Percentiles rank a stretch among this genome's conserved stretches.
phyloP scores from a whole-genome alignment of 2,888 invertebrate species.

The Asteroscopus sphinx region DNA sequence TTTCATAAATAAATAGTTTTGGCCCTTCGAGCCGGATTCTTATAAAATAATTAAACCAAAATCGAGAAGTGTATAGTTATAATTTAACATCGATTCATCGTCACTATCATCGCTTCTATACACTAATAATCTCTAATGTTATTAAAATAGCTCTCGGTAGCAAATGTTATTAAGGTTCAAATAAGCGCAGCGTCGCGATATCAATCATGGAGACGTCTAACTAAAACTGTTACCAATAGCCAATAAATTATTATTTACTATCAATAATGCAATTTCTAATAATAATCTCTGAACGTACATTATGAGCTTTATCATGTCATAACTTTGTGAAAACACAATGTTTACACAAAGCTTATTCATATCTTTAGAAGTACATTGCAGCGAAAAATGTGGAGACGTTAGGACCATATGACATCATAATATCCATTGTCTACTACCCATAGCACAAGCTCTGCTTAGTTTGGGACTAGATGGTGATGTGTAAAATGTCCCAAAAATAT shows the following conservation, averaged over 20 bases:
- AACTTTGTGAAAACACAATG: slow-evolving; percentile 1
- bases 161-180: slow-evolving; percentile 45
- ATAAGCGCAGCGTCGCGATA: slow-evolving; percentile 31
- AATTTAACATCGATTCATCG: background rate
- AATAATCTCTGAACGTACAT: slow-evolving; percentile 11
- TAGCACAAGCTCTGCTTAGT: too few species aligned
- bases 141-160: slow-evolving; percentile 38
- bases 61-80: background rate
- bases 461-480: too few species aligned
- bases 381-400: too few species aligned
- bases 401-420: too few species aligned
- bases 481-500: too few species aligned
- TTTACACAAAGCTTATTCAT: background rate
- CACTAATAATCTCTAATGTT: slow-evolving; percentile 20
- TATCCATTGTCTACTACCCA: too few species aligned
- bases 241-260: slow-evolving; percentile 8
- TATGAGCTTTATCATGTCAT: slow-evolving; percentile 20
- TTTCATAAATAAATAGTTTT: too few species aligned
- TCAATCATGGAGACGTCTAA: slow-evolving; percentile 50
- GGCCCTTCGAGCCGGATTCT: too few species aligned
- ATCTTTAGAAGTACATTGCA: too few species aligned
- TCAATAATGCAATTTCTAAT: slow-evolving; percentile 36
- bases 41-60: too few species aligned
- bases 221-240: slow-evolving; percentile 35
- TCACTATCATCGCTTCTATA: background rate